Base-by-base conservation (phyloP, 2,797 vertebrate genomes). In the Anomalospiza imberbis region DNA sequence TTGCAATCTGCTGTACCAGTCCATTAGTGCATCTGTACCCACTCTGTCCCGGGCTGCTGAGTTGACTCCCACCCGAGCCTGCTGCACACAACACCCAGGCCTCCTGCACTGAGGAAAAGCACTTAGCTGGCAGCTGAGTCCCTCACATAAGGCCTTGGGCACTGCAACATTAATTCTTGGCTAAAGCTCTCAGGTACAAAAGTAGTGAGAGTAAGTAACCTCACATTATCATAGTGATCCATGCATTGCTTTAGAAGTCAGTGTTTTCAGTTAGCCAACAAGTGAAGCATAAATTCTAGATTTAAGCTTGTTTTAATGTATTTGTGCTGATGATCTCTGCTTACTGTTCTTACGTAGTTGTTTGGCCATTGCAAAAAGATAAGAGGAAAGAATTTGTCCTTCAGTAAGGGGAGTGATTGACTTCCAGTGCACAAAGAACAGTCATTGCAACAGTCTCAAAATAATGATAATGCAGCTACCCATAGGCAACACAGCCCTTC, bases 1-100 rank as follows among this genome's bases (percentile, higher is more conserved):
- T 54, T 2, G 0, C 14, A 48, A 0, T 26, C 45, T 48, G 22
- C 51, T 70, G 28, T 13, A 31, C 17, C 26, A 12, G 24, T 18
- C n/a, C n/a, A 26, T 55, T 5, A 40, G 44, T 2, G 3, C 13
- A 40, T 17, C 54, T 62, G 50, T 28, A 67, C 40, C 61, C 26
- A 34, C 29, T 4, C 17, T 28, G 71, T 45, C 14, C 19, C 78
- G 75, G 44, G 32, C 20, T 62, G 45, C 5, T 61, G 78, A 28
- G 55, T 48, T 77, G 51, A 3, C 50, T 60, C 34, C 57, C 19
- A 2, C 19, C 58, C 58, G 74, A 61, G 47, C 16, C 32, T 62
- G 36, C 22, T 79, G 51, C 38, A 55, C 5, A 1, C 3, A 11
- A 36, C 15, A 29, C 28, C 40, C 25, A 9, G 48, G 25, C 12